phyloP scores from a whole-genome alignment of 2,113 vertebrate genomes.

The Promerops cafer region DNA sequence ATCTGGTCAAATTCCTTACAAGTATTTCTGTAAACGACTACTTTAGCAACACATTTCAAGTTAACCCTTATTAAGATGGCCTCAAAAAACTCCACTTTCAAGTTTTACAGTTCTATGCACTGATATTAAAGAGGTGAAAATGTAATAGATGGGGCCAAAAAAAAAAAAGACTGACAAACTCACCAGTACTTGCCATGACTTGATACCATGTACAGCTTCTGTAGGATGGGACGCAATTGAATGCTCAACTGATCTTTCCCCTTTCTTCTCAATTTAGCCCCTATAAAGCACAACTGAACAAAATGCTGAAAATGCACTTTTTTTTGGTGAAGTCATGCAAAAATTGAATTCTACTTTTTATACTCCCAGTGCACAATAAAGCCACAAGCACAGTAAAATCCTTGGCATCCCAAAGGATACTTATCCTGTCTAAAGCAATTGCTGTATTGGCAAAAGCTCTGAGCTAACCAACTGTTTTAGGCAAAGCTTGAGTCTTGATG shows the following conservation, averaged over 20 bases:
- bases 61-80: background rate
- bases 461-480: background rate
- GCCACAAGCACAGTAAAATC: constrained; percentile 38
- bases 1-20: background rate
- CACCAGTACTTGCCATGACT: background rate
- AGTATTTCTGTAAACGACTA: background rate
- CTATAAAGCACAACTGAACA: background rate
- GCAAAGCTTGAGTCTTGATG: background rate
- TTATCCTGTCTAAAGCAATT: background rate
- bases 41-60: background rate
- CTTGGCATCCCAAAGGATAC: background rate
- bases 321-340: constrained; percentile 5
- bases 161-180: background rate
- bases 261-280: background rate
- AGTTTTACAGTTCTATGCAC: background rate
- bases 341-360: background rate
- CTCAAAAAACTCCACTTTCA: background rate
- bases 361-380: background rate
- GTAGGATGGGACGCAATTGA: background rate
- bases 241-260: background rate
- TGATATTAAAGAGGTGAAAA: background rate
- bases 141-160: background rate
- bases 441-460: background rate
- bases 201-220: background rate
- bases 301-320: background rate